Conservation (phyloP, 2,797 vertebrate species). For the Tolypeutes matacus region DNA sequence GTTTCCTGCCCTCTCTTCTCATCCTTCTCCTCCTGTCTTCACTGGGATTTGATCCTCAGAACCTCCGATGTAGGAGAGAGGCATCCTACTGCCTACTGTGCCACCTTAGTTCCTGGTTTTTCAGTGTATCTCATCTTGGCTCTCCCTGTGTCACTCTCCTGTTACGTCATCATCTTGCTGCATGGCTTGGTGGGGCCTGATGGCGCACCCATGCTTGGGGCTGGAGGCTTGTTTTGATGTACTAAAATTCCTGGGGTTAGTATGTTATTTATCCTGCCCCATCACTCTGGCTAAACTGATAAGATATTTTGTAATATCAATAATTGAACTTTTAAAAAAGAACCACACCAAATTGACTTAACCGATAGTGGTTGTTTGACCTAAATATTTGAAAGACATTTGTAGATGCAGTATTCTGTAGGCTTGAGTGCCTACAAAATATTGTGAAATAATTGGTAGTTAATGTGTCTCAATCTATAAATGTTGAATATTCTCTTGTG, state of each 20-base stretch:
- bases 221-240: neutral
- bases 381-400: neutral
- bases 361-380: neutral
- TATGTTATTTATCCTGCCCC: neutral
- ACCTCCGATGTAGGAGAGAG: too few relatives aligned
- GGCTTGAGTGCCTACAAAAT: neutral
- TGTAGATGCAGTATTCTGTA: neutral
- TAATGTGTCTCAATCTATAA: neutral
- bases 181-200: too few relatives aligned
- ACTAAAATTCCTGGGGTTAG: neutral
- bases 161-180: too few relatives aligned
- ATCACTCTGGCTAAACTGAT: neutral
- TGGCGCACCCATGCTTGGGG: too few relatives aligned
- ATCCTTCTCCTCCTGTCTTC: too few relatives aligned
- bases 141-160: too few relatives aligned
- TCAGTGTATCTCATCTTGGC: too few relatives aligned
- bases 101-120: too few relatives aligned
- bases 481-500: neutral
- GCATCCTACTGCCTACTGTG: too few relatives aligned
- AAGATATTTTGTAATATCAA: neutral
- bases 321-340: neutral
- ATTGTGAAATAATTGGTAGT: neutral
- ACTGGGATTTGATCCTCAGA: too few relatives aligned
- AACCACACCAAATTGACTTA: neutral
- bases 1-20: too few relatives aligned